A percentile compares a stretch with the other conserved stretches of the same genome.
Evolutionary conservation across 2,113 vertebrate genomes (phyloP).

Genomic region (Oenanthe melanoleuca): DNA sequence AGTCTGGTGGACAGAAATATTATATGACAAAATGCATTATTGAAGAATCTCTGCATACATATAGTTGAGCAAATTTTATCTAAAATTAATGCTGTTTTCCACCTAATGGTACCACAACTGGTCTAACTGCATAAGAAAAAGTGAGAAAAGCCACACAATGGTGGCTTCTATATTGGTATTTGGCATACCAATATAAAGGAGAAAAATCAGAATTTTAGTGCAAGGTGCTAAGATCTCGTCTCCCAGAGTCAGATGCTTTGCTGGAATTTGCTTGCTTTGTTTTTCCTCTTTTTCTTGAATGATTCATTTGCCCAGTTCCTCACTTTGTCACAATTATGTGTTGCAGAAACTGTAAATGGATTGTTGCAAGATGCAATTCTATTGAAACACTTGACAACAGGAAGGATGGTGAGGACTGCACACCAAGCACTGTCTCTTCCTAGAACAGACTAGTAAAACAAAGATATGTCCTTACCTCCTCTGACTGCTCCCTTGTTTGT

Average conservation of each 20-base stretch:
- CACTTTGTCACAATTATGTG: accelerated
- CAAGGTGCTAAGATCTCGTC: not conserved
- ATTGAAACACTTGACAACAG: not conserved
- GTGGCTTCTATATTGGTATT: not conserved
- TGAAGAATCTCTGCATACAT: not conserved
- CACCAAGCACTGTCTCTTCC: not conserved
- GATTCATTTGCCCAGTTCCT: not conserved
- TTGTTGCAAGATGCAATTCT: not conserved
- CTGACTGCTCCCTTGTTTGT: constrained; percentile 88
- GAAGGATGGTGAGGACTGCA: not conserved
- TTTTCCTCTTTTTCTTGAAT: not conserved
- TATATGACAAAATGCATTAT: not conserved
- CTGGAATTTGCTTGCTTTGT: not conserved
- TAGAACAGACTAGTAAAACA: not conserved
- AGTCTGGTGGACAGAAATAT: not conserved
- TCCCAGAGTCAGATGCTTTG: not conserved
- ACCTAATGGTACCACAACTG: not conserved
- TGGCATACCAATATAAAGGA: not conserved
- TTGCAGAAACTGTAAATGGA: not conserved
- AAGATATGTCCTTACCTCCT: constrained; percentile 81
- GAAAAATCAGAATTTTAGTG: not conserved
- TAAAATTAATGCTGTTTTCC: not conserved
- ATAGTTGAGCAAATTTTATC: not conserved
- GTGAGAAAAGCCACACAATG: not conserved
- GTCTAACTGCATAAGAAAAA: not conserved